Percentiles rank a stretch among this genome's conserved stretches.
These are phyloP conservation scores for Brachypalpus laphriformis DNA, from an alignment of 2,888 invertebrate species.

Conservation along the genomic window DNA sequence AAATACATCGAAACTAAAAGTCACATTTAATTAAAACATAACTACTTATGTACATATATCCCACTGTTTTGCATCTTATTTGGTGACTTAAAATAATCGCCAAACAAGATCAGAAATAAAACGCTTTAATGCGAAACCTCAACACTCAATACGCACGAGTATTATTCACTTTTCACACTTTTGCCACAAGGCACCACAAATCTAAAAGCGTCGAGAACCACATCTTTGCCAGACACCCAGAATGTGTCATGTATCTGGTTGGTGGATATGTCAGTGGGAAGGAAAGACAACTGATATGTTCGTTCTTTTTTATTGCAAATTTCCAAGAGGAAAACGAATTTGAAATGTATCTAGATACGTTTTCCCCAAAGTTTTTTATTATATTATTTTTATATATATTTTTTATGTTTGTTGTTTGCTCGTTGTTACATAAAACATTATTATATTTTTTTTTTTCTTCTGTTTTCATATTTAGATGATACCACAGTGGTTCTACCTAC, in stretches of 20 bases:
- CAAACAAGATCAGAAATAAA: neutral
- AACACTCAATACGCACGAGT: neutral
- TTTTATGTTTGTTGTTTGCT: neutral
- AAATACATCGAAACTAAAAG: too few relatives aligned
- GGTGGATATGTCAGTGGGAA: neutral
- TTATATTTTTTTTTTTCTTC: neutral
- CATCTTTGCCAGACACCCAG: neutral
- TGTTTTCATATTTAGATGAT: neutral
- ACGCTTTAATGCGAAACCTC: neutral
- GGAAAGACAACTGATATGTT: conserved; percentile 18
- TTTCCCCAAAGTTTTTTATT: neutral
- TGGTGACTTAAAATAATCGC: too few relatives aligned
- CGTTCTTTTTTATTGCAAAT: neutral
- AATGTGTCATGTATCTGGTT: neutral
- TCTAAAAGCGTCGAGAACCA: neutral
- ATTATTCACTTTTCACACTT: neutral
- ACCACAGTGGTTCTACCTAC: neutral
- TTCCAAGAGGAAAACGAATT: conserved; percentile 3
- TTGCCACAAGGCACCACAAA: neutral
- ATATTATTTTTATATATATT: neutral
- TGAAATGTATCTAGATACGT: conserved; percentile 17
- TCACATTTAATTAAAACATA: too few relatives aligned
- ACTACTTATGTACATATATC: too few relatives aligned
- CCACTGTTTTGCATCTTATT: too few relatives aligned
- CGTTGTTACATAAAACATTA: conserved; percentile 16